Evolutionary conservation across 2,797 vertebrate genomes (phyloP).

Genomic region (Scolopax bukidnonensis): DNA sequence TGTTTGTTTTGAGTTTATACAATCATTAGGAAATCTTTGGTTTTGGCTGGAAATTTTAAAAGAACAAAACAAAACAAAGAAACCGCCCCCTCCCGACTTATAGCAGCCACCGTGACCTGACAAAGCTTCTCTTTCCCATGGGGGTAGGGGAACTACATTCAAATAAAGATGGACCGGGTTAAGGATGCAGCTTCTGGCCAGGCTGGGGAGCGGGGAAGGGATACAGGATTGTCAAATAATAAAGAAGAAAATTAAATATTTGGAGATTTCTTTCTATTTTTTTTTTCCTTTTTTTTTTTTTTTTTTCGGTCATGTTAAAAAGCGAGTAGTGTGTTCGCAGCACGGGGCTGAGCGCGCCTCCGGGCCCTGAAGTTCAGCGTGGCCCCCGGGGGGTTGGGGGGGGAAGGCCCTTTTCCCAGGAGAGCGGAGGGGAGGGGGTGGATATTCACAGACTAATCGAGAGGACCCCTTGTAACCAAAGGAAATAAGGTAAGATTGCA

Average conservation of each 20-base stretch:
- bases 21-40: constrained; percentile 99
- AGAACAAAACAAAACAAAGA: constrained; percentile 85
- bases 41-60: constrained; percentile 92
- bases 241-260: constrained; percentile 79
- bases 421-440: background rate
- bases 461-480: constrained; percentile 73
- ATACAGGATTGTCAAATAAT: constrained; percentile 88
- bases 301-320: constrained; percentile 53
- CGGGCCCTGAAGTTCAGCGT: constrained; percentile 12
- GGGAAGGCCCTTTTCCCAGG: background rate
- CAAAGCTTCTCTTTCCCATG: constrained; percentile 70
- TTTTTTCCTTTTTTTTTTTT: constrained; percentile 14
- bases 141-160: constrained; percentile 81
- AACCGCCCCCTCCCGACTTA: constrained; percentile 81
- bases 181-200: constrained; percentile 75
- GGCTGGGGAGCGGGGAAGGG: constrained; percentile 38
- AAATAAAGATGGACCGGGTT: constrained; percentile 76
- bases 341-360: constrained; percentile 30
- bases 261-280: constrained; percentile 48
- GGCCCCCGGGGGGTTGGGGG: background rate
- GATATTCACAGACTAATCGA: constrained; percentile 64
- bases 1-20: constrained; percentile 90
- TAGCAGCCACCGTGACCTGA: constrained; percentile 80
- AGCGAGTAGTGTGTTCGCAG: constrained; percentile 51
- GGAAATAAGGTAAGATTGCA: constrained; percentile 76